Evolutionary conservation across 2,113 vertebrate genomes (phyloP), one percentile per base, ranked within the genome.

Genomic region (Gopherus flavomarginatus): DNA sequence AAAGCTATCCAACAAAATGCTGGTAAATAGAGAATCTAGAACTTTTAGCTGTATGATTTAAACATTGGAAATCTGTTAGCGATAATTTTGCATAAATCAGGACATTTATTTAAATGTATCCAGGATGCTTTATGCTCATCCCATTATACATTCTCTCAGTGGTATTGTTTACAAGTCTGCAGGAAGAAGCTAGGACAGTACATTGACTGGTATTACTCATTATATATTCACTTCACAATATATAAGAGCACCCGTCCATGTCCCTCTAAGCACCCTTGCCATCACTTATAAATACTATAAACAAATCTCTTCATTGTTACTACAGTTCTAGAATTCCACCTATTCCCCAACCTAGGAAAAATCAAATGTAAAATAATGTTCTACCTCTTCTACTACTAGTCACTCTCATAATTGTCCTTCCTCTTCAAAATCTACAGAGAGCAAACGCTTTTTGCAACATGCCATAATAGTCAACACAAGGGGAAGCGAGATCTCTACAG

Each of bases 11-110:
- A 44, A 81, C 8, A 31, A 1, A 2, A 3, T 80, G 52, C 24
- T n/a, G 65, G 81, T 90, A 95, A 96, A 89, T 85, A 90, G 81
- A 94, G 82, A 12, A 27, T 78, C 44, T 90, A 72, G 94, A 92
- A 88, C 56, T 88, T 72, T 90, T 62, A 90, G 21, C 59, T 65
- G 53, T 83, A 17, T 53, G 29, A 80, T 50, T 92, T 81, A 81
- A 13, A 35, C 14, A 86, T 35, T 12, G 1, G 86, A 89, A 96
- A 95, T 8, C 10, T 75, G 35, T 26, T 47, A 87, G 26, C 69
- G 88, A 49, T 50, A 82, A 44, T 7, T 9, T 50, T 8, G 75
- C 29, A 69, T 72, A 82, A 92, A 77, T 17, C 13, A 91, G 3
- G 4, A 65, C 27, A 21, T 59, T 80, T 83, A 92, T 86, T 92